Evolutionary conservation across 2,113 vertebrate genomes (phyloP).

Genomic region (Phaethornis superciliosus): DNA sequence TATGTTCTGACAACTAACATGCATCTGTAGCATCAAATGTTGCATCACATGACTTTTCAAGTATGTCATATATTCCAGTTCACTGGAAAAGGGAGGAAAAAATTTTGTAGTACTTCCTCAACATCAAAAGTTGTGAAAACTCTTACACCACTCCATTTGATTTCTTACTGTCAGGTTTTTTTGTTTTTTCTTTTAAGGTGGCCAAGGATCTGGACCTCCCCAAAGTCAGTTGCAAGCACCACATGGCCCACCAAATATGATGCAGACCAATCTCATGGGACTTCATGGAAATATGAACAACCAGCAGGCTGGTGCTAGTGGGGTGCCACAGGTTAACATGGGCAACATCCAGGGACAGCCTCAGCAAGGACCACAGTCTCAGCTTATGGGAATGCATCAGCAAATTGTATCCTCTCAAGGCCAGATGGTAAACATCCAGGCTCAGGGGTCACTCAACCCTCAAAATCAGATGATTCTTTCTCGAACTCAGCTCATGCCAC

Average conservation of each 20-base stretch:
- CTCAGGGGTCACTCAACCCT: constrained; percentile 81
- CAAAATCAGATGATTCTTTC: constrained; percentile 94
- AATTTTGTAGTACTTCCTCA: not conserved
- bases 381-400: constrained; percentile 94
- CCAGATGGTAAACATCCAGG: constrained; percentile 88
- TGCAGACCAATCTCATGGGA: constrained; percentile 89
- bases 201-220: constrained; percentile 84
- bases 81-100: not conserved
- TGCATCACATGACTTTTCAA: not conserved
- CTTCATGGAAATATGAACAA: constrained; percentile 89
- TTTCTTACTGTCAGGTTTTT: constrained; percentile 34
- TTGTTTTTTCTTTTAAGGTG: constrained; percentile 68
- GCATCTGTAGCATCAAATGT: not conserved
- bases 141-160: not conserved
- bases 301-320: constrained; percentile 81
- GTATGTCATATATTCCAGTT: not conserved
- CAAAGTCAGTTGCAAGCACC: constrained; percentile 90
- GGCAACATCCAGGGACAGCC: constrained; percentile 86
- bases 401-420: constrained; percentile 91
- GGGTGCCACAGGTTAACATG: constrained; percentile 82
- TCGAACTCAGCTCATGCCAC: constrained; percentile 84
- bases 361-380: constrained; percentile 90
- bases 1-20: not conserved
- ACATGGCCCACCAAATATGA: constrained; percentile 83
- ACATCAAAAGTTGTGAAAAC: not conserved